A percentile compares a stretch with the other conserved stretches of the same genome.
These are phyloP conservation scores for Ptychobarbus kaznakovi DNA, from an alignment of 2,797 vertebrate genomes.

Conservation along the genomic window DNA sequence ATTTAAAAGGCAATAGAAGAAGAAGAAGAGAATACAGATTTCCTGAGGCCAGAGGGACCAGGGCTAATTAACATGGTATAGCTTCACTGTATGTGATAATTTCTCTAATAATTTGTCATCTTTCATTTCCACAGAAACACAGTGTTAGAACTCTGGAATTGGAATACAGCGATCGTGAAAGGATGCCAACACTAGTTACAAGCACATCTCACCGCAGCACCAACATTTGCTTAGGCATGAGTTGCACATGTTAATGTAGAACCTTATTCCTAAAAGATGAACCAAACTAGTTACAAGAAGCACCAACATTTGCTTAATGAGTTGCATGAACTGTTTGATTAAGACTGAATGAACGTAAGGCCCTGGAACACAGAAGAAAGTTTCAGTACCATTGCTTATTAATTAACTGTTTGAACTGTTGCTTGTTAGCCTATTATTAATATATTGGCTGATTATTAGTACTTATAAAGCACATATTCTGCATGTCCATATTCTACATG, in stretches of 20 bases:
- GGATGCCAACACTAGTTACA: not conserved
- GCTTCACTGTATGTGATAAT: no score
- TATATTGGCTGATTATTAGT: no score
- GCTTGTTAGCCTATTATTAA: no score
- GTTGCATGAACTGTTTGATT: no score
- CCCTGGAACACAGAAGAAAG: not conserved
- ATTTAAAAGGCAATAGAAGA: slow-evolving; percentile 4
- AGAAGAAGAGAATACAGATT: slow-evolving; percentile 26
- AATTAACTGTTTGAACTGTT: not conserved
- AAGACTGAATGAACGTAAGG: not conserved
- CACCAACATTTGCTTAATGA: no score
- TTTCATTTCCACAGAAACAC: no score
- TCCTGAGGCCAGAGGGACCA: not conserved
- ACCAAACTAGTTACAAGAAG: no score
- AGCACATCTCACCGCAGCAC: not conserved
- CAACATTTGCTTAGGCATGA: slow-evolving; percentile 5
- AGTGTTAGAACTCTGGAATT: no score
- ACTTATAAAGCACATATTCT: no score
- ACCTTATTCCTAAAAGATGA: not conserved
- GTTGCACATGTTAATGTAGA: slow-evolving; percentile 1
- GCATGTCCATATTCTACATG: no score
- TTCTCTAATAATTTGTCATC: no score
- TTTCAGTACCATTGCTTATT: not conserved
- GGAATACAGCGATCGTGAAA: no score
- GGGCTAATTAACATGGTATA: slow-evolving; percentile 54